phyloP scores from a whole-genome alignment of 2,888 invertebrate species.

The Thecocarcelia acutangulata region DNA sequence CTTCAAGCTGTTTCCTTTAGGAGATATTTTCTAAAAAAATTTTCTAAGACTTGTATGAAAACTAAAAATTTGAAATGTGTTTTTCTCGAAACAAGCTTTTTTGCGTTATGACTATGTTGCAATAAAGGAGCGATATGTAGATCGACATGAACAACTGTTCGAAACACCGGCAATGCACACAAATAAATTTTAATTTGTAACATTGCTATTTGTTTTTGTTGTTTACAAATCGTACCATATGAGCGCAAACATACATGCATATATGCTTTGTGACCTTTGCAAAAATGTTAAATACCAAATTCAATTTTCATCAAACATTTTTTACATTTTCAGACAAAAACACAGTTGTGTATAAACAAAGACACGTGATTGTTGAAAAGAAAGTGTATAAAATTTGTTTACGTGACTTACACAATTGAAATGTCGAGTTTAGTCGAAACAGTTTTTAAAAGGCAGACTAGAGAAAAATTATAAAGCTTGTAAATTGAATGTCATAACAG shows the following conservation, averaged over 20 bases:
- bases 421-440: neutral
- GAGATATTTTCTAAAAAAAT: too few species aligned
- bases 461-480: too few species aligned
- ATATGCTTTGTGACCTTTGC: conserved; percentile 32
- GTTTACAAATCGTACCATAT: conserved; percentile 19
- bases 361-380: conserved; percentile 1
- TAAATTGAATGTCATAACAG: too few species aligned
- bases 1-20: too few species aligned
- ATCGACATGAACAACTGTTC: conserved; percentile 62
- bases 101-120: too few species aligned
- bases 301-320: conserved; percentile 35
- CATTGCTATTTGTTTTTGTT: conserved; percentile 1
- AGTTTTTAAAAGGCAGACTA: neutral
- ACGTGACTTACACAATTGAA: neutral
- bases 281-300: conserved; percentile 50
- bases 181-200: neutral
- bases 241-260: conserved; percentile 24
- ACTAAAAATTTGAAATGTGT: too few species aligned
- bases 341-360: neutral
- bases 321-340: conserved; percentile 20
- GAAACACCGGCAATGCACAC: neutral
- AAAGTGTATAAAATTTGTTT: conserved; percentile 1
- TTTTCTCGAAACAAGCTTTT: too few species aligned
- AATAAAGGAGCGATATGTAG: too few species aligned
- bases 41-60: too few species aligned